Evolutionary conservation across 2,113 vertebrate species (phyloP).

Genomic region (Aspidoscelis tigris): DNA sequence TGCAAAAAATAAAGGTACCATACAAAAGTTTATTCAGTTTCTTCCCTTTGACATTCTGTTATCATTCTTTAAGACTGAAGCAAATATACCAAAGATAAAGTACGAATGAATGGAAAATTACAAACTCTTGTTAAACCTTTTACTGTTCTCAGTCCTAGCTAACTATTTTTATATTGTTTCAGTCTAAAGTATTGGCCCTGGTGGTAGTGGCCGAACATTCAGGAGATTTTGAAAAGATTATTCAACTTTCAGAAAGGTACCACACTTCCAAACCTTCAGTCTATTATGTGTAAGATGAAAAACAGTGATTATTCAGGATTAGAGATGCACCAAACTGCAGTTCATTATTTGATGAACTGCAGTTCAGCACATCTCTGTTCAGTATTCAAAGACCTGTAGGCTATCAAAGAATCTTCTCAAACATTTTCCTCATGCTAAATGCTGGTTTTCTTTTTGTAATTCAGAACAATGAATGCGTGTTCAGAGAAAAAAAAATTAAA

Average conservation of each 20-base stretch:
- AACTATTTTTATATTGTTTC: slow-evolving; percentile 40
- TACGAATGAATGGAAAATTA: neutral
- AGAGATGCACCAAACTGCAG: no score
- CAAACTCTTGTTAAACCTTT: neutral
- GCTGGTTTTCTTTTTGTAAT: neutral
- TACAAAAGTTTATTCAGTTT: neutral
- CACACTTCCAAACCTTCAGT: neutral
- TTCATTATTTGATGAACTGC: no score
- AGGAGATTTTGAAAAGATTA: slow-evolving; percentile 90
- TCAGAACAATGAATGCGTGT: neutral
- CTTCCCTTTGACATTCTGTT: neutral
- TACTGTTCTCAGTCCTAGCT: slow-evolving; percentile 1
- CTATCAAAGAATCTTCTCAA: neutral
- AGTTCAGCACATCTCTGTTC: neutral
- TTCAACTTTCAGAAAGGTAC: slow-evolving; percentile 87
- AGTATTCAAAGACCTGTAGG: neutral
- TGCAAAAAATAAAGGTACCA: no score
- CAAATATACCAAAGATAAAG: neutral
- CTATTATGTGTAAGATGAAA: neutral
- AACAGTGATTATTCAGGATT: no score
- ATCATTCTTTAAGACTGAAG: neutral
- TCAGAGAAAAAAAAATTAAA: neutral
- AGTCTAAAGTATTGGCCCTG: slow-evolving; percentile 86
- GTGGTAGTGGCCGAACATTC: slow-evolving; percentile 89
- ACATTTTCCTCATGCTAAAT: neutral